Base-by-base conservation (phyloP, 2,888 invertebrate species). In the Steinernema carpocapsae region DNA sequence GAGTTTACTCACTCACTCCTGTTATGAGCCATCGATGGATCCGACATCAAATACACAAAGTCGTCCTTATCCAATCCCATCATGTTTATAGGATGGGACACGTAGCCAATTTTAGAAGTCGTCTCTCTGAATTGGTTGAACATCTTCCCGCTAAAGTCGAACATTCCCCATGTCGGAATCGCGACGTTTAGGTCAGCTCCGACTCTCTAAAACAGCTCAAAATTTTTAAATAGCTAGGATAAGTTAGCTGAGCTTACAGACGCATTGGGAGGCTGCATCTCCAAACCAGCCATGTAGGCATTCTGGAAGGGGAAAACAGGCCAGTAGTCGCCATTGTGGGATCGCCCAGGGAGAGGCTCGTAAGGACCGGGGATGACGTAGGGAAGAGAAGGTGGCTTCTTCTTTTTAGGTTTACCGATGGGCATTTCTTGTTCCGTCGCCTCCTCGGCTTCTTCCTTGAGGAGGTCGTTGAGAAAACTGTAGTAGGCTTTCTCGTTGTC, bases 81-180 rank as follows among this genome's bases (percentile, higher is more conserved):
- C 84, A 84, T 84, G 72, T 84, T 84, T 10, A 84, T 83, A 14
- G 84, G 84, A 71, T 84, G 82, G 72, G 79, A 79, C 72, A 84
- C n/a, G 74, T 83, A 84, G 37, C 84, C 84, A 64, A 84, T 78
- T 73, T 78, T 76, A 6, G 76, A 76, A 10, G 72, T 72, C 32
- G 76, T 76, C 32, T 64, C 72, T 0, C 42, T 19, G 32, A 64
- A 72, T 70, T 79, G 77, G 76, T 80, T 81, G 73, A 79, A 81
- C 77, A 79, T 79, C n/a, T 82, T 75, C 10, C 82, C 84, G 70
- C 80, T 82, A 45, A 83, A 80, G 74, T 84, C 84, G 37, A 84
- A 29, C 76, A 83, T 82, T 10, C 83, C 84, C 82, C 82, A 84
- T 0, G 82, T 81, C 4, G 84, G 84, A 4, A 84, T 80, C 10